phyloP scores from a whole-genome alignment of 2,113 vertebrate genomes.

The Actenoides lindsayi region DNA sequence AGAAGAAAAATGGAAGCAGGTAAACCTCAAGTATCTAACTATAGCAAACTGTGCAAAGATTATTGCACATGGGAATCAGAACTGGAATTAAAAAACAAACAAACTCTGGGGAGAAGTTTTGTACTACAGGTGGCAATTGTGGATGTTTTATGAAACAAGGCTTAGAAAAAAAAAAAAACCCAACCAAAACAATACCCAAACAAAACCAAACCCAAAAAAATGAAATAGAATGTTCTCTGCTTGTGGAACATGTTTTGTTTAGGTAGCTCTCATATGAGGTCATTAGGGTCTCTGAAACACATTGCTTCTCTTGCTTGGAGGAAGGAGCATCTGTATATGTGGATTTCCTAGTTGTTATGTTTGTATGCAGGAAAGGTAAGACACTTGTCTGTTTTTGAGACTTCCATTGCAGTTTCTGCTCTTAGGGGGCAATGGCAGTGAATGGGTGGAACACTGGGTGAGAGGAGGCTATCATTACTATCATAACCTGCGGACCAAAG shows the following conservation, averaged over 20 bases:
- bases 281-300: background rate
- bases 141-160: background rate
- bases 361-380: background rate
- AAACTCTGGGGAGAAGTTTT: background rate
- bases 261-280: background rate
- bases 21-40: slow-evolving; percentile 44
- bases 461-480: slow-evolving; percentile 96
- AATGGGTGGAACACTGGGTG: slow-evolving; percentile 95
- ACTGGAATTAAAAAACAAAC: background rate
- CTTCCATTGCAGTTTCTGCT: background rate
- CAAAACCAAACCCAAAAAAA: too few species aligned
- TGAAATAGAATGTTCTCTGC: background rate
- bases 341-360: background rate
- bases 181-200: background rate
- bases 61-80: background rate
- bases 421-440: slow-evolving; percentile 85
- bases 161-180: too few species aligned
- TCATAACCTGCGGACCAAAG: slow-evolving; percentile 83
- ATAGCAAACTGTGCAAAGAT: background rate
- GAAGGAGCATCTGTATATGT: background rate
- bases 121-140: background rate
- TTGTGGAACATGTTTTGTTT: background rate
- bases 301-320: background rate
- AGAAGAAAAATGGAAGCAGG: slow-evolving; percentile 80
- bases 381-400: background rate